Conservation (phyloP, 2,888 invertebrate species). For the Lysandra coridon region DNA sequence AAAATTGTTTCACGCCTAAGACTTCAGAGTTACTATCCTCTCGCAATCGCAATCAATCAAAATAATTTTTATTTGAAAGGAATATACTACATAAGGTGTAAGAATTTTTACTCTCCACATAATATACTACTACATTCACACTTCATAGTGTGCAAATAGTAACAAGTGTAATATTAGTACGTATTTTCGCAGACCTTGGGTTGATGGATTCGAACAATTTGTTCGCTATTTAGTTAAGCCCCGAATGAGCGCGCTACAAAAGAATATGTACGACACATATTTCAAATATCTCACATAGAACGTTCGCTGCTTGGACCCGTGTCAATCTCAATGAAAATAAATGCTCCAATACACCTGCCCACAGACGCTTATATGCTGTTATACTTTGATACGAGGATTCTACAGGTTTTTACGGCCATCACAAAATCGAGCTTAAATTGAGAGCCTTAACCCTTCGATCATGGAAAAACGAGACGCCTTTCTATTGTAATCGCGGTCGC, state of each 20-base stretch:
- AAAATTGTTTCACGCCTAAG: too few species aligned
- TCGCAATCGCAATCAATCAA: too few species aligned
- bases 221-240: neutral
- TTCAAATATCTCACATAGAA: neutral
- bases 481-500: too few species aligned
- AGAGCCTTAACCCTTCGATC: too few species aligned
- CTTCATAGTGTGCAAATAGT: too few species aligned
- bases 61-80: too few species aligned
- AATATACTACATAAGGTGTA: too few species aligned
- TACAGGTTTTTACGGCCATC: neutral
- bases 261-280: neutral
- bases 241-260: neutral
- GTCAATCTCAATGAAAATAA: constrained; percentile 5
- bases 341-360: neutral
- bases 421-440: neutral
- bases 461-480: too few species aligned
- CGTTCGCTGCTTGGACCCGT: neutral
- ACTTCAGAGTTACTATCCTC: too few species aligned
- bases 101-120: too few species aligned
- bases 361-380: neutral
- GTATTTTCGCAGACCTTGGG: neutral
- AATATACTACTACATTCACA: too few species aligned
- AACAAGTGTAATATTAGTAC: too few species aligned
- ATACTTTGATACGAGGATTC: neutral
- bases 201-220: neutral